Evolutionary conservation across 2,888 invertebrate species (phyloP).

Genomic region (Epinotia nisella): DNA sequence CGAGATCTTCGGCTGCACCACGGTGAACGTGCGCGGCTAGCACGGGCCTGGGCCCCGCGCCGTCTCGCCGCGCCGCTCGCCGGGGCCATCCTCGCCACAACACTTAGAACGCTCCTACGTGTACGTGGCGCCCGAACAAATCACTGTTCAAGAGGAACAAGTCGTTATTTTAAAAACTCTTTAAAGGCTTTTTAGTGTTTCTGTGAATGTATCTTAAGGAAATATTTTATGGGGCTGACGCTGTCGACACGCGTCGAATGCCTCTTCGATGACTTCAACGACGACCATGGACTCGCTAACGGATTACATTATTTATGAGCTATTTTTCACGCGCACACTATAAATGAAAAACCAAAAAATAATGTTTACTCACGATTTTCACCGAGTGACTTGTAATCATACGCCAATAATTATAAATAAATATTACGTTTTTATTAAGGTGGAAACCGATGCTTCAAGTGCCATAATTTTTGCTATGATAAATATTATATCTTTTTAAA

Average conservation of each 20-base stretch:
- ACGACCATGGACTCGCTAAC: conserved; percentile 72
- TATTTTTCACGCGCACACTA: conserved; percentile 66
- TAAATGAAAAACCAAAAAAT: conserved; percentile 65
- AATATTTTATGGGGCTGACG: conserved; percentile 25
- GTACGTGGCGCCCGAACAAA: conserved; percentile 70
- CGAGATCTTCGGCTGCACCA: conserved; percentile 86
- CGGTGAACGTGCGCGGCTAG: conserved; percentile 83
- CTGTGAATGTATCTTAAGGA: conserved; percentile 37
- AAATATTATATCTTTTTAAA: conserved; percentile 46
- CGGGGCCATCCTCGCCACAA: conserved; percentile 71
- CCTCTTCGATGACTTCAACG: conserved; percentile 48
- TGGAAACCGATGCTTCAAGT: conserved; percentile 75
- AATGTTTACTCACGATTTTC: conserved; percentile 59
- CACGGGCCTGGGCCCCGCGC: conserved; percentile 76
- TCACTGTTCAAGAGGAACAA: conserved; percentile 77
- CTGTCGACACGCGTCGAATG: conserved; percentile 12
- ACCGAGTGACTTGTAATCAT: conserved; percentile 58
- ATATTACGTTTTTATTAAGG: conserved; percentile 56
- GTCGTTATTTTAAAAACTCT: conserved; percentile 73
- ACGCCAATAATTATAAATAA: conserved; percentile 51
- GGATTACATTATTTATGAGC: conserved; percentile 59
- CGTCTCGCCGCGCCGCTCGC: conserved; percentile 68
- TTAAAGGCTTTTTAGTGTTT: conserved; percentile 51
- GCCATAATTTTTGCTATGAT: conserved; percentile 69
- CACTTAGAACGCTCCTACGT: conserved; percentile 71